Evolutionary conservation across 2,113 vertebrate genomes (phyloP), one percentile per base, ranked within the genome.

Genomic region (Heterochromis multidens): DNA sequence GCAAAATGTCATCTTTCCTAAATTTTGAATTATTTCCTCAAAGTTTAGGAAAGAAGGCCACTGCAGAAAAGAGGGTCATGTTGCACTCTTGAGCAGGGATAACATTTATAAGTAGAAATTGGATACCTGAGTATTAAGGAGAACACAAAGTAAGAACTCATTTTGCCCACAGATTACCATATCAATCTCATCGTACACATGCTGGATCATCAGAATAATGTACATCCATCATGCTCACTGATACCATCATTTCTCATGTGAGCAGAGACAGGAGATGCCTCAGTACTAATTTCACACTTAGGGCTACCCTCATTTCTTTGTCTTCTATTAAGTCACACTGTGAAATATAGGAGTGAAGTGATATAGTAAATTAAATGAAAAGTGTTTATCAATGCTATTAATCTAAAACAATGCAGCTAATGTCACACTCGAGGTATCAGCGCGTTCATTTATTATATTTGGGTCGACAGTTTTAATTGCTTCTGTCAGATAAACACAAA

Each of bases 231-330:
- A 91, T 54, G 25, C 81, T 87, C 79, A 59, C 76, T 70, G 84
- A 79, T 77, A 74, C 74, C 40, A n/a, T 76, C 76, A 77, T 83
- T 81, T 80, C 85, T 89, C 78, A 77, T 72, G 76, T n/a, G 82
- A 81, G 65, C 16, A 19, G 84, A 82, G 72, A 83, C 72, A 52
- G 84, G 54, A 80, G 67, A 85, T 27, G 84, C 37, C 31, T 63
- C 11, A 21, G 57, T 84, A 57, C 86, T 90, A 89, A 94, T 94
- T 95, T 94, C 92, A 94, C 92, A 93, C 87, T 89, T 33, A 82
- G 82, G 87, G 86, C 84, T 67, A 63, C 60, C 29, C 83, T 88
- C 79, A 74, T 86, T 90, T 46, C 82, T 87, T 88, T 79, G 37
- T 13, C 40, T 89, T 65, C 35, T 33, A 81, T 87, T 58, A 58